Conservation (phyloP, 1,140 invertebrate genomes). For the Neoseiulus cucumeris region DNA sequence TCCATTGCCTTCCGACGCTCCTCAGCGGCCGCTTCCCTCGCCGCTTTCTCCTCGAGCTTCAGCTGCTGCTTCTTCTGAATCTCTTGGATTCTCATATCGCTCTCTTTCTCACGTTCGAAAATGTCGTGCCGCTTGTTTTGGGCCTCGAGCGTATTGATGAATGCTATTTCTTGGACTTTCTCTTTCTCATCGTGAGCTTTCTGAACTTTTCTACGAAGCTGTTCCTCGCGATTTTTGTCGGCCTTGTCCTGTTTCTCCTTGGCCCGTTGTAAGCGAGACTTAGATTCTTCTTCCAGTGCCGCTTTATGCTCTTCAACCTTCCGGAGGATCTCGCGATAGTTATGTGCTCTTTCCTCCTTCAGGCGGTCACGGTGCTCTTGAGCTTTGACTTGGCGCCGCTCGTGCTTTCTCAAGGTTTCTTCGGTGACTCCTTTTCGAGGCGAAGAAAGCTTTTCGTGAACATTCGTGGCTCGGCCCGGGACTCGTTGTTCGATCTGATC, state of each 20-base stretch:
- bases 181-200: constrained; percentile 95
- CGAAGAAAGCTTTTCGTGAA: constrained; percentile 80
- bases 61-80: constrained; percentile 45
- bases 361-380: constrained; percentile 43
- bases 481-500: constrained; percentile 54
- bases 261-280: constrained; percentile 52
- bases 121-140: constrained; percentile 83
- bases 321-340: constrained; percentile 59
- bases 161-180: constrained; percentile 88
- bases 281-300: constrained; percentile 61
- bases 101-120: constrained; percentile 50
- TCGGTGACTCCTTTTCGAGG: constrained; percentile 52
- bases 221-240: constrained; percentile 66
- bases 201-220: constrained; percentile 55
- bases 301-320: constrained; percentile 77
- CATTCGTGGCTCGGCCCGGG: constrained; percentile 64
- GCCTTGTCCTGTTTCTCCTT: constrained; percentile 77
- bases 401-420: constrained; percentile 51
- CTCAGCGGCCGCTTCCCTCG: constrained; percentile 80
- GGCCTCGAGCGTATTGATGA: constrained; percentile 86
- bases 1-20: constrained; percentile 63
- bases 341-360: constrained; percentile 59
- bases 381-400: constrained; percentile 51
- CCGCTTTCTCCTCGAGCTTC: constrained; percentile 68
- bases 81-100: constrained; percentile 57